These are phyloP conservation scores for Papilio xuthus DNA, from an alignment of 1,140 invertebrate genomes.

Conservation along the genomic window DNA sequence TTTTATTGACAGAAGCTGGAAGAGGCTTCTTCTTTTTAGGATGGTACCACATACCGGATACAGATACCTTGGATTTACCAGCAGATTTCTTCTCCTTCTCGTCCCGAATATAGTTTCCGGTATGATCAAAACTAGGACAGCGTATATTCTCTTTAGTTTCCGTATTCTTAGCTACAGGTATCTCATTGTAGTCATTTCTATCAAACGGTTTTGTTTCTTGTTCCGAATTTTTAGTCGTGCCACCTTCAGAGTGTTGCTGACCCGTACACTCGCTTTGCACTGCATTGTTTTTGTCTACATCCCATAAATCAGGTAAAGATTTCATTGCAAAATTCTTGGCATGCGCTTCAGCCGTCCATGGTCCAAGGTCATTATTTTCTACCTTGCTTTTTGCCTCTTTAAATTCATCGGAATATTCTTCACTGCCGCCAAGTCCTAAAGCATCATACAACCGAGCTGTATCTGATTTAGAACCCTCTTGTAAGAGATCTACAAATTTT, in stretches of 20 bases:
- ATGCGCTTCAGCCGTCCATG: constrained; percentile 51
- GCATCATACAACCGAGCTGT: constrained; percentile 74
- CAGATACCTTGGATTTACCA: constrained; percentile 61
- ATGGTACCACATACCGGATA: constrained; percentile 74
- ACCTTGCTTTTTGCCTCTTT: constrained; percentile 58
- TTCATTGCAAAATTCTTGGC: constrained; percentile 52
- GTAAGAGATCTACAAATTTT: constrained; percentile 76
- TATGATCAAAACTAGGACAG: constrained; percentile 73
- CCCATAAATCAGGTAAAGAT: constrained; percentile 58
- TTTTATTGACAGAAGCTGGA: constrained; percentile 61
- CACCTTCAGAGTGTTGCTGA: constrained; percentile 47
- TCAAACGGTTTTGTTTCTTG: constrained; percentile 52
- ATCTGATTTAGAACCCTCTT: constrained; percentile 74
- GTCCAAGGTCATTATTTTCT: constrained; percentile 47
- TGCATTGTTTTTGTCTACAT: constrained; percentile 51
- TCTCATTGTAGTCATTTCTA: constrained; percentile 51
- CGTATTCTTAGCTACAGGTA: constrained; percentile 45
- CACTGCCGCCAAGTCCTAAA: constrained; percentile 61
- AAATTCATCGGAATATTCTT: constrained; percentile 58
- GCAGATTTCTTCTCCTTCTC: constrained; percentile 67
- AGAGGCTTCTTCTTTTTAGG: constrained; percentile 79
- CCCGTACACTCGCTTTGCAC: constrained; percentile 49
- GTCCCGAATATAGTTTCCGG: constrained; percentile 67
- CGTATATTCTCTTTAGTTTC: constrained; percentile 58
- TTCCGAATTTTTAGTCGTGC: constrained; percentile 50